Base-by-base conservation (phyloP, 2,113 vertebrate genomes). In the Pluvialis apricaria region DNA sequence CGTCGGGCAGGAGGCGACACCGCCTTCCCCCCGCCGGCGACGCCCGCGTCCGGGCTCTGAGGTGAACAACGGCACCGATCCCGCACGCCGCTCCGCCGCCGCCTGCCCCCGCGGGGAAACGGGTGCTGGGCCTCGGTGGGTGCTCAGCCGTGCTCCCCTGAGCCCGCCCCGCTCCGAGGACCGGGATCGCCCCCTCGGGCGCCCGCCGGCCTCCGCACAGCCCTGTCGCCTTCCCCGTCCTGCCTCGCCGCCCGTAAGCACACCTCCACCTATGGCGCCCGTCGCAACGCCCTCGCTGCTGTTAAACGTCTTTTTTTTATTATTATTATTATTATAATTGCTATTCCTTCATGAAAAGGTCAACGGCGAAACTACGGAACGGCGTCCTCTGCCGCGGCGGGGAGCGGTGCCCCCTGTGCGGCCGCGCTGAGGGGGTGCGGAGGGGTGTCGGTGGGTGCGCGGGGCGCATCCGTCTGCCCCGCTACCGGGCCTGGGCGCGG, bases 31-130 rank as follows among this genome's bases (percentile, higher is more conserved):
- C 15, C 44, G 13, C 44, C 44, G 13, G 44, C 44, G 44, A 44
- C 44, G 45, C 45, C 45, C 45, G 8, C 45, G 45, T 19, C 19
- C 8, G 45, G 19, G 58, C 31, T 36, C 58, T 3, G 8, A 16
- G 49, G 21, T 0, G 42, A 16, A 32, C 5, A 16, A 7, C 4
- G 29, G 10, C 42, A 6, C 8, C 20, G 7, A 45, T 2, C 22
- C 11, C 10, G 3, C 8, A 15, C 10, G 25, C 8, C 2, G 15
- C 31, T 17, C 65, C 13, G 36, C 36, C 34, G n/a, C 24, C 36
- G 22, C 25, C 21, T 34, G 15, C 20, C 24, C 12, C 26, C 4
- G 38, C 8, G 6, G 31, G 15, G 24, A 5, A 44, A 6, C 15
- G 2, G 10, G 5, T 5, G 47, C 42, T 16, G 14, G 24, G 5